Evolutionary conservation across 2,113 vertebrate genomes (phyloP).

Genomic region (Hyla sarda): DNA sequence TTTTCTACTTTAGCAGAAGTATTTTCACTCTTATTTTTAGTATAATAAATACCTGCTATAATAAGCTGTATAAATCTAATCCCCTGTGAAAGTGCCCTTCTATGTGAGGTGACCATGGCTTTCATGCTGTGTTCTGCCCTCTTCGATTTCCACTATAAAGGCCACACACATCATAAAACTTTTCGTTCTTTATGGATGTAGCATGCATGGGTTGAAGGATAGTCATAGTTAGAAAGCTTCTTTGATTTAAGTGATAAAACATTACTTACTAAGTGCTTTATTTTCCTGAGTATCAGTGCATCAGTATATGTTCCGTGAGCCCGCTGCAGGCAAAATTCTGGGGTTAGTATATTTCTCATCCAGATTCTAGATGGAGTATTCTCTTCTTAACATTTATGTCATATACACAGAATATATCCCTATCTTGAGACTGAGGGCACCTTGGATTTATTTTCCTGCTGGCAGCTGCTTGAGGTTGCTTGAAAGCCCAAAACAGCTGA

Average conservation of each 20-base stretch:
- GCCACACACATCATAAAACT: not conserved
- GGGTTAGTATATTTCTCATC: too few relatives aligned
- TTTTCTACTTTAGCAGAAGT: not conserved
- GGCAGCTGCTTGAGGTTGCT: too few relatives aligned
- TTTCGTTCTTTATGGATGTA: not conserved
- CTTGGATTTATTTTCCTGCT: too few relatives aligned
- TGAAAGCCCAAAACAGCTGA: too few relatives aligned
- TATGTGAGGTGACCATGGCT: not conserved
- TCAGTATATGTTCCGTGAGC: too few relatives aligned
- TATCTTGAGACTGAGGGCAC: too few relatives aligned
- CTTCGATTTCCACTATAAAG: conserved; percentile 9
- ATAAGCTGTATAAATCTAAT: not conserved
- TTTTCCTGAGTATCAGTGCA: not conserved
- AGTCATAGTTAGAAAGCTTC: not conserved
- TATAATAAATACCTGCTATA: not conserved
- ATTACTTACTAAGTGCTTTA: not conserved
- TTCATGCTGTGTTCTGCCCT: not conserved
- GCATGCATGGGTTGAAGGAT: not conserved
- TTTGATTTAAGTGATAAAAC: not conserved
- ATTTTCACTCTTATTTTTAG: not conserved
- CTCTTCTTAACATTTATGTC: too few relatives aligned
- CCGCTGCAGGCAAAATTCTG: too few relatives aligned
- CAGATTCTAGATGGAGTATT: too few relatives aligned
- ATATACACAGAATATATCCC: too few relatives aligned
- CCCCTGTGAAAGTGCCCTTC: not conserved